A percentile compares a stretch with the other conserved stretches of the same genome.
These are phyloP conservation scores for Danio albolineatus DNA, from an alignment of 2,797 vertebrate species.

Conservation along the genomic window DNA sequence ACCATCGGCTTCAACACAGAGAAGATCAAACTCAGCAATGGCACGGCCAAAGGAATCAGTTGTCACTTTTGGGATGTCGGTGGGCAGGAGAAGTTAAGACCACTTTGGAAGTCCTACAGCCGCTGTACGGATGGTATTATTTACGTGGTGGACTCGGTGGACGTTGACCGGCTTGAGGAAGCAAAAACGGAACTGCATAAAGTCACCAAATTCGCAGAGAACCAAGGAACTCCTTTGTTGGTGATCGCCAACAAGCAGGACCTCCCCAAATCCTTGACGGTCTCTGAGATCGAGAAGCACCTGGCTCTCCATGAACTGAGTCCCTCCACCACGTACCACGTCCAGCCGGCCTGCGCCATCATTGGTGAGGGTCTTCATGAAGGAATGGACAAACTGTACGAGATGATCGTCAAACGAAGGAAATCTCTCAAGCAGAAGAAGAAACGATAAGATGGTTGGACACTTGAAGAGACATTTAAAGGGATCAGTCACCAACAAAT, in stretches of 20 bases:
- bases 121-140: slow-evolving; percentile 89
- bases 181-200: slow-evolving; percentile 89
- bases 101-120: slow-evolving; percentile 90
- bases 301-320: slow-evolving; percentile 86
- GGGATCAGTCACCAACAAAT: neutral
- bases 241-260: slow-evolving; percentile 92
- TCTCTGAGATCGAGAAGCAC: slow-evolving; percentile 86
- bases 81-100: slow-evolving; percentile 88
- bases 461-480: slow-evolving; percentile 1
- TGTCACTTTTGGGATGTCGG: slow-evolving; percentile 92
- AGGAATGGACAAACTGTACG: slow-evolving; percentile 91
- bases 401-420: slow-evolving; percentile 89
- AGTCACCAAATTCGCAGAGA: slow-evolving; percentile 88
- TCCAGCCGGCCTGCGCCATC: slow-evolving; percentile 90
- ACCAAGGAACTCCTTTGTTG: slow-evolving; percentile 87
- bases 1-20: slow-evolving; percentile 91
- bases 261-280: slow-evolving; percentile 85
- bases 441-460: slow-evolving; percentile 78
- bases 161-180: slow-evolving; percentile 86
- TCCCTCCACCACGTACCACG: slow-evolving; percentile 85
- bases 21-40: slow-evolving; percentile 85
- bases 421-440: slow-evolving; percentile 89
- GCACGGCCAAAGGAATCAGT: slow-evolving; percentile 87
- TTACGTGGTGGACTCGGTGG: slow-evolving; percentile 91
- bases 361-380: slow-evolving; percentile 89